These are phyloP conservation scores for Mnemiopsis leidyi DNA, from an alignment of 37 sponge, comb jelly and placozoan species.

Conservation along the genomic window DNA sequence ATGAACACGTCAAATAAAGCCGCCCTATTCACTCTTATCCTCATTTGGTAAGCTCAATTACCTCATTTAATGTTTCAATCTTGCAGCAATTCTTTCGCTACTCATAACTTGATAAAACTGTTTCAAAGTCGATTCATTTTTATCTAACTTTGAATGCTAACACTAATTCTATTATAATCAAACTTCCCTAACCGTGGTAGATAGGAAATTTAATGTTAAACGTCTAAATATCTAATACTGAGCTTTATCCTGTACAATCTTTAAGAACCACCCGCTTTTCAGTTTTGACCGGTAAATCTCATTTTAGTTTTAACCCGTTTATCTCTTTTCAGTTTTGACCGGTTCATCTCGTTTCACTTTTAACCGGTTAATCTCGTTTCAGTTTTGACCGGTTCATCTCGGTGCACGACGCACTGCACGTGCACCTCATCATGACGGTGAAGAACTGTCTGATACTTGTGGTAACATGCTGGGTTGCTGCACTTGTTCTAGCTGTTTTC, in stretches of 20 bases:
- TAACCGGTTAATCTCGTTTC: not conserved
- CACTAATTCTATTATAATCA: too few species aligned
- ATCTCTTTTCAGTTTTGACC: conserved; percentile 16
- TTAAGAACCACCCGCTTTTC: too few species aligned
- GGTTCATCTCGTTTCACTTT: conserved; percentile 5
- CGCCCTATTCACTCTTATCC: conserved; percentile 42
- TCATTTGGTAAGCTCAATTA: conserved; percentile 26
- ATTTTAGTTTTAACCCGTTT: not conserved
- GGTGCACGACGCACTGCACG: conserved; percentile 42
- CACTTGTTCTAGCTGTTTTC: conserved; percentile 3
- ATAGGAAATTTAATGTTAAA: too few species aligned
- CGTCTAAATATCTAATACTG: too few species aligned
- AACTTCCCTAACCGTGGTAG: too few species aligned
- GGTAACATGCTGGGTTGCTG: not conserved
- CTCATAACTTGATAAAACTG: too few species aligned
- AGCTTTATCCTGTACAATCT: not conserved
- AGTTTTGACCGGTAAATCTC: conserved; percentile 23
- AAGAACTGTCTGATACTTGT: not conserved
- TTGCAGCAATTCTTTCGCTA: too few species aligned
- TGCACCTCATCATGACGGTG: conserved; percentile 38
- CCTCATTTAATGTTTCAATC: not conserved
- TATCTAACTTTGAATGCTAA: too few species aligned
- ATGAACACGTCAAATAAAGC: conserved; percentile 26
- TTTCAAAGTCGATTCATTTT: too few species aligned
- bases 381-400: conserved; percentile 59